Base-by-base conservation (phyloP, 2,113 vertebrate genomes). In the Symphodus melops region DNA sequence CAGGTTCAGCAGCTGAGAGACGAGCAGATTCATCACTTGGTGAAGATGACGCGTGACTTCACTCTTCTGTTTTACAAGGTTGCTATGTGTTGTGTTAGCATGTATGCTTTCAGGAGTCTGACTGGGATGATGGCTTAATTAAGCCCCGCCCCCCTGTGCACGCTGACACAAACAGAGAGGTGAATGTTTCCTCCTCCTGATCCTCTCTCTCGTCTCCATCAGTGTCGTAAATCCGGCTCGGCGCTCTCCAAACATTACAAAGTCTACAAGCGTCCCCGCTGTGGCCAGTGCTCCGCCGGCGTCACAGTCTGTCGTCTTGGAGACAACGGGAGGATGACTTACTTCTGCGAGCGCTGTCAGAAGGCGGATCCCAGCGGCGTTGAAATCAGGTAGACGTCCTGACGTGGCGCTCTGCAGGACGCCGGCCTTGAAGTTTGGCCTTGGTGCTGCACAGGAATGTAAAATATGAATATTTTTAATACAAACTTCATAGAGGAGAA, bases 41-140 rank as follows among this genome's bases (percentile, higher is more conserved):
- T 99, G 85, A 98, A 97, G 91, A 97, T 97, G 96, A 95, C 92
- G 1, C 93, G 93, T 10, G 95, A 97, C 83, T 99, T 99, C 87
- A 95, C 96, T 13, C 81, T 97, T 28, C 95, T 99, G 23, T 99
- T 99, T 90, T 98, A 98, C 84, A 96, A 96, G 96, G 97, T 98
- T 75, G 20, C 2, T 55, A 56, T 6, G 20, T 81, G n/a, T n/a
- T 48, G 46, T 2, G 7, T 46, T 46, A 17, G 42, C 7, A 12
- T 14, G 66, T 21, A 33, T 68, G 42, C 39, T 46, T 69, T 44
- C 46, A 25, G 55, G 21, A 44, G 49, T 49, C 10, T 9, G 46
- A 48, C 16, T 19, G 1, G 5, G 12, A 37, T n/a, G 5, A n/a
- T 58, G 41, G 21, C 66, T 70, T 62, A 51, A 37, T 28, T 75